phyloP scores from a whole-genome alignment of 2,113 vertebrate genomes.

The Hipposideros armiger region DNA sequence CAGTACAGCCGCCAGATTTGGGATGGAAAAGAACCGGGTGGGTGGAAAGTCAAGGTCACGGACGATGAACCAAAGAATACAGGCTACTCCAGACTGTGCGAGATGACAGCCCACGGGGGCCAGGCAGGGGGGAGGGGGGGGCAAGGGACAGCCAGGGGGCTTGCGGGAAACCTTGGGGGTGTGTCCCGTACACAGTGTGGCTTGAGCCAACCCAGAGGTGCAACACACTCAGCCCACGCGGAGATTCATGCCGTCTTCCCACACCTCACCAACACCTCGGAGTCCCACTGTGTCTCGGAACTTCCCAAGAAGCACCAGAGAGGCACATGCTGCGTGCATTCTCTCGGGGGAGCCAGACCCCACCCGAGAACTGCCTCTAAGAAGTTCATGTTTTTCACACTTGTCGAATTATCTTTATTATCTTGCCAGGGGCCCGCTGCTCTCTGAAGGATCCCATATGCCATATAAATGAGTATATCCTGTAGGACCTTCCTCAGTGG shows the following conservation, averaged over 20 bases:
- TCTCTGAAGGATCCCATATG: rapidly evolving
- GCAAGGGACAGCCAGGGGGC: background rate
- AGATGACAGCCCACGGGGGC: background rate
- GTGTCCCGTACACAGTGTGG: background rate
- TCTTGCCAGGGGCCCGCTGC: background rate
- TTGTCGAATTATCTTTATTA: rapidly evolving
- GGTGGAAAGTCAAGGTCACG: background rate
- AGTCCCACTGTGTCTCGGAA: rapidly evolving
- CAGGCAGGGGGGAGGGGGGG: background rate
- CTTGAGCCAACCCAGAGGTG: rapidly evolving
- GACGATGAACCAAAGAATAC: background rate
- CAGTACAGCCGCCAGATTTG: background rate
- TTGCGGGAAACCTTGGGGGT: background rate
- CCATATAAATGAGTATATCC: rapidly evolving
- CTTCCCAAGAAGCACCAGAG: background rate
- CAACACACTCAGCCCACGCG: rapidly evolving
- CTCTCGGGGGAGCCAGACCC: background rate
- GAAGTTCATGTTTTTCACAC: background rate
- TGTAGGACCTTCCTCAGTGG: background rate
- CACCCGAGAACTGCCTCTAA: background rate
- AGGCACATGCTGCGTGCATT: rapidly evolving
- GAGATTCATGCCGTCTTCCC: rapidly evolving
- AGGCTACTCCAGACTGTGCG: background rate
- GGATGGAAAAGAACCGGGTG: background rate
- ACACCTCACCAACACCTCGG: too few species aligned